Evolutionary conservation across 1,140 invertebrate genomes (phyloP).

Genomic region (Antheraea pernyi): DNA sequence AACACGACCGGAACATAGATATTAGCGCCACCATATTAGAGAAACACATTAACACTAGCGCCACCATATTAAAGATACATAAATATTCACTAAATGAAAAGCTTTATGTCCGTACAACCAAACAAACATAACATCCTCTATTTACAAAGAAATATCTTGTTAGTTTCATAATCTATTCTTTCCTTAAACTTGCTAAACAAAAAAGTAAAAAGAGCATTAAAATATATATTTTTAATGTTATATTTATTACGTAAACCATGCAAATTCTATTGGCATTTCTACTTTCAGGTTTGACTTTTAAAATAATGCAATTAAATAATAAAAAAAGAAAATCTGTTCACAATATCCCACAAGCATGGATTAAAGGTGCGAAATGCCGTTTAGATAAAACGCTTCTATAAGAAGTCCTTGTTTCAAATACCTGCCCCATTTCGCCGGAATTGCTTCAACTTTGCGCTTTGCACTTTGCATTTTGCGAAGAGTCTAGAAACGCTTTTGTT

Average conservation of each 20-base stretch:
- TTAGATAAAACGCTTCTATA: constrained; percentile 21
- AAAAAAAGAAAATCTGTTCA: not conserved
- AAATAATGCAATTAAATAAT: not conserved
- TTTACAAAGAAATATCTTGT: not conserved
- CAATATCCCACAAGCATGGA: constrained; percentile 12
- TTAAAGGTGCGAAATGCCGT: constrained; percentile 1
- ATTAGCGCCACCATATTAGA: too few relatives aligned
- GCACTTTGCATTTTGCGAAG: constrained; percentile 28
- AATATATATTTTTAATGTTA: too few relatives aligned
- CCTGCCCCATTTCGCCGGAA: constrained; percentile 21
- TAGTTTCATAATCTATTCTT: not conserved
- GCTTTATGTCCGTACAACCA: not conserved
- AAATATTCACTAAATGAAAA: not conserved
- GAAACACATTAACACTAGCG: too few relatives aligned
- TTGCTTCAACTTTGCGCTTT: constrained; percentile 27
- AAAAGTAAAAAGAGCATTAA: too few relatives aligned
- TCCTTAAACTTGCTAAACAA: too few relatives aligned
- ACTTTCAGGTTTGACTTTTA: too few relatives aligned
- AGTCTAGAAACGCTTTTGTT: constrained; percentile 14
- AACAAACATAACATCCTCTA: not conserved
- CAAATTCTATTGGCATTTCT: too few relatives aligned
- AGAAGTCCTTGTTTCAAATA: constrained; percentile 29
- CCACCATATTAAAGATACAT: too few relatives aligned
- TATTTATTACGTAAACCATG: too few relatives aligned
- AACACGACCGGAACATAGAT: too few relatives aligned